Percentiles rank a stretch among this genome's conserved stretches.
These are phyloP conservation scores for Lepidostoma basale DNA, from an alignment of 1,140 invertebrate genomes.

Conservation along the genomic window DNA sequence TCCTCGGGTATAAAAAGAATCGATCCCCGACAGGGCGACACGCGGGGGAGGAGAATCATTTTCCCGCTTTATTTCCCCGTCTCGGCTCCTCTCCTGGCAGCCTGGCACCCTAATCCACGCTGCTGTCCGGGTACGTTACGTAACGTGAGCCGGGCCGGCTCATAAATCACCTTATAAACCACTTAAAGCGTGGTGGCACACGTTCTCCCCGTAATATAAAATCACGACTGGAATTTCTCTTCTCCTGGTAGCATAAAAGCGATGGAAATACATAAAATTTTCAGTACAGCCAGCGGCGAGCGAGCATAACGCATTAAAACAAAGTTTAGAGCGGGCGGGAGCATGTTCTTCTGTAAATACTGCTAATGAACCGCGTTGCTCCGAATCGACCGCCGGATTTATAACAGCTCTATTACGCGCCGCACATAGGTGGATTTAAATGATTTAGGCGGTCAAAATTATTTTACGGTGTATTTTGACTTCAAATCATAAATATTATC, in stretches of 20 bases:
- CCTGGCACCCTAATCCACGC: constrained; percentile 40
- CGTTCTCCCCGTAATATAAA: constrained; percentile 28
- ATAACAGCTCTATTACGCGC: too few species aligned
- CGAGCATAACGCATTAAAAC: constrained; percentile 19
- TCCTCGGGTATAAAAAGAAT: constrained; percentile 5
- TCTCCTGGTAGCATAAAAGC: constrained; percentile 8
- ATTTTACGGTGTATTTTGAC: too few species aligned
- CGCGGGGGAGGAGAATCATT: constrained; percentile 22
- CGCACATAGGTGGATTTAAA: too few species aligned
- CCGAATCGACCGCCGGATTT: not conserved
- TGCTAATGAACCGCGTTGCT: constrained; percentile 26
- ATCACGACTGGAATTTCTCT: constrained; percentile 12
- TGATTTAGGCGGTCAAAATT: too few species aligned
- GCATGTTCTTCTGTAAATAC: constrained; percentile 18
- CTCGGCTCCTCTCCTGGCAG: constrained; percentile 15
- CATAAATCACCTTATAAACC: constrained; percentile 46
- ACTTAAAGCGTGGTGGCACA: constrained; percentile 41
- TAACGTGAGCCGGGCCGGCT: constrained; percentile 31
- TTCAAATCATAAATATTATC: too few species aligned
- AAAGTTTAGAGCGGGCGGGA: constrained; percentile 1
- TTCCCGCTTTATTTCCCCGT: constrained; percentile 26
- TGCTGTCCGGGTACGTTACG: constrained; percentile 25
- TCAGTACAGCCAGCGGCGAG: not conserved
- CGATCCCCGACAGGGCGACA: constrained; percentile 3
- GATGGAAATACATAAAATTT: not conserved